phyloP scores from a whole-genome alignment of 1,140 invertebrate genomes.

The Tribolium madens region DNA sequence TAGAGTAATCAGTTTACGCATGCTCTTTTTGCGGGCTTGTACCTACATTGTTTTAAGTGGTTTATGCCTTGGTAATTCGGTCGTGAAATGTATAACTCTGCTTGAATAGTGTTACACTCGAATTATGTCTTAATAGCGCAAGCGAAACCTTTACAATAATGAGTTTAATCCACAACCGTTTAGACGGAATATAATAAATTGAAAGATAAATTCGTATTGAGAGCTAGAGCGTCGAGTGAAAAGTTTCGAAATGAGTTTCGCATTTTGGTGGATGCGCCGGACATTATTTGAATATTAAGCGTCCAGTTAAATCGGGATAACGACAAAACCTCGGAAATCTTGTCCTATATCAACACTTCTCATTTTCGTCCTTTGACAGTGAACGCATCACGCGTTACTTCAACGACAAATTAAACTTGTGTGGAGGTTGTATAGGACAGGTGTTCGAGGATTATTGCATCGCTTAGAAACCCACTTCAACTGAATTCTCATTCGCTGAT shows the following conservation, averaged over 20 bases:
- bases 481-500: conserved; percentile 13
- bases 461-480: conserved; percentile 17
- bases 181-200: neutral
- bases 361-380: conserved; percentile 16
- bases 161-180: conserved; percentile 2
- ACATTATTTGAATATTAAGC: conserved; percentile 30
- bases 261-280: conserved; percentile 32
- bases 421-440: conserved; percentile 30
- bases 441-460: conserved; percentile 36
- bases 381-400: conserved; percentile 26
- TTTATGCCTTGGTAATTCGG: conserved; percentile 21
- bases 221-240: neutral
- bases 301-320: conserved; percentile 13
- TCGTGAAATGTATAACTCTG: conserved; percentile 22
- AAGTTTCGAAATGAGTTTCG: conserved; percentile 8
- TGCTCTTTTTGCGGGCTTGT: conserved; percentile 14
- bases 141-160: conserved; percentile 14
- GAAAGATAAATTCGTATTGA: conserved; percentile 2
- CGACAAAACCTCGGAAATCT: conserved; percentile 8
- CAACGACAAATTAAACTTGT: conserved; percentile 36
- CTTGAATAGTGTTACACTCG: neutral
- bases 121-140: conserved; percentile 10
- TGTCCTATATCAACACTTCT: conserved; percentile 35
- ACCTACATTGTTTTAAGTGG: conserved; percentile 34
- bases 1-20: neutral